Evolutionary conservation across 2,113 vertebrate genomes (phyloP).

Genomic region (Phalacrocorax aristotelis): DNA sequence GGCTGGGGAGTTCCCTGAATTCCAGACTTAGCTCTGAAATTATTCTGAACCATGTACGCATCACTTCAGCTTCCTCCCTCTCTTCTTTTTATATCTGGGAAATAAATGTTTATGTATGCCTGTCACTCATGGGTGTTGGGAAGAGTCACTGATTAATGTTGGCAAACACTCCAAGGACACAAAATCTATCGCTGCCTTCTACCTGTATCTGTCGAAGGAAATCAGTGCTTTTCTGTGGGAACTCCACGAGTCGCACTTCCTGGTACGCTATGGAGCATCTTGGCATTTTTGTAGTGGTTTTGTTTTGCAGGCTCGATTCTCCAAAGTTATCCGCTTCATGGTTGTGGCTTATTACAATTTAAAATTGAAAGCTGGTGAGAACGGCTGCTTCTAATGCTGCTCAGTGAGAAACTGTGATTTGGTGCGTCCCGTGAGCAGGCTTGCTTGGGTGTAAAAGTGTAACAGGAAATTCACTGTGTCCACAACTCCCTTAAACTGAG

Average conservation of each 20-base stretch:
- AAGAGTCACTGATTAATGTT: neutral
- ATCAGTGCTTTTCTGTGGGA: neutral
- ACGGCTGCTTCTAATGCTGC: neutral
- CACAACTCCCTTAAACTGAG: neutral
- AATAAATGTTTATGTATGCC: neutral
- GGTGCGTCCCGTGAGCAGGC: neutral
- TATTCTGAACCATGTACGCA: neutral
- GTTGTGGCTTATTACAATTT: neutral
- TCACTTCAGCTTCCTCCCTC: neutral
- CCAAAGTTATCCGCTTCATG: neutral
- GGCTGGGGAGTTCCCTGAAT: neutral
- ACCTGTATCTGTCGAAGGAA: neutral
- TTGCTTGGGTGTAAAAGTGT: neutral
- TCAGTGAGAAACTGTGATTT: neutral
- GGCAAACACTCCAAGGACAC: neutral
- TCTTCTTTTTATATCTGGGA: neutral
- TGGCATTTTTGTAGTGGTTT: neutral
- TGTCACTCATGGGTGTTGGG: neutral
- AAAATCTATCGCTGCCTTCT: neutral
- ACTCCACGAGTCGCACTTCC: neutral
- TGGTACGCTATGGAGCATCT: accelerated
- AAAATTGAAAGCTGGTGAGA: neutral
- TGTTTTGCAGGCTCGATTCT: neutral
- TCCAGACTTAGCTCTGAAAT: neutral
- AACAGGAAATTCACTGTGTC: neutral